Evolutionary conservation across 1,140 invertebrate genomes (phyloP), one percentile per base, ranked within the genome.

Genomic region (Amphibalanus amphitrite): DNA sequence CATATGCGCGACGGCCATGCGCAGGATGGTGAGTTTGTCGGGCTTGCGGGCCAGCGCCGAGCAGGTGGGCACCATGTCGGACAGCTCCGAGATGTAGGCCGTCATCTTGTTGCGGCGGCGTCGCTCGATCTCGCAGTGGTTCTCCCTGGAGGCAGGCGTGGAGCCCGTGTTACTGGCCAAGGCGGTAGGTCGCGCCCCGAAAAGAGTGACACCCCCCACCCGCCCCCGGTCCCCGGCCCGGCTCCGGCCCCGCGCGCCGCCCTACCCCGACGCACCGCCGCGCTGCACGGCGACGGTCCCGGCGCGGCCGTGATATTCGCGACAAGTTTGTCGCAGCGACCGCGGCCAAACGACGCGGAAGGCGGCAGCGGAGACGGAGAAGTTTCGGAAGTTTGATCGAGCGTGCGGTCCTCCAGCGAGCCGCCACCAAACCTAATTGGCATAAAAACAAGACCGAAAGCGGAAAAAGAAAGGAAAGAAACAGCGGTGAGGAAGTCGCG

Each of bases 1-100:
- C 96, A 99, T 99, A 82, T 99, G 97, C 1, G 95, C 95, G 29
- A 99, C 96, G 23, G 97, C 97, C 97, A 99, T 99, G 76, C 97
- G 86, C 64, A 99, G 86, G 79, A 99, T 99, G 73, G 97, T 99
- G 64, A 99, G 85, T 82, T 99, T 99, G 85, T 99, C 97, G 17
- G 96, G 97, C 82, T 99, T 99, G 71, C 96, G 86, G 3, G 96
- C 96, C 47, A 98, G 84, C 0, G 95, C 94, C 76, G 90, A 95
- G 82, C 95, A 98, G 75, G 97, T 97, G 76, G 97, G 97, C 75
- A 99, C 96, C 97, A 99, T 99, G 82, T 99, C 96, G 73, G 95
- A 98, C 74, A 99, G 85, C 84, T 99, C 97, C 75, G 96, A 98
- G 78, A 99, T 99, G 82, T 99, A 99, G 73, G 95, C 92, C 72